Conservation (phyloP, 2,888 invertebrate species). For the Sesia bembeciformis region DNA sequence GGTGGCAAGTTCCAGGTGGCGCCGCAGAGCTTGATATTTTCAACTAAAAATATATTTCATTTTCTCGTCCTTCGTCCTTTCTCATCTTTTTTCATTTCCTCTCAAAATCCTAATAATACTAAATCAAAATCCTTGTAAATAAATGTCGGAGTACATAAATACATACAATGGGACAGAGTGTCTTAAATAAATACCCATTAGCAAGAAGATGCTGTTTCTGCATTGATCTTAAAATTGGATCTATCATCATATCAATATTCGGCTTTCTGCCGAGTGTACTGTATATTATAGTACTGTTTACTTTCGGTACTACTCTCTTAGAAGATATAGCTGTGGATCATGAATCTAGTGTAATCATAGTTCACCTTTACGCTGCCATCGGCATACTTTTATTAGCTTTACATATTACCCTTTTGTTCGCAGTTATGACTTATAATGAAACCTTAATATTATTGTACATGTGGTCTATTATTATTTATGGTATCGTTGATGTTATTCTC, state of each 20-base stretch:
- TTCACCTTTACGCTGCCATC: slow-evolving; percentile 24
- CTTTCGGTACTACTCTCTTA: slow-evolving; percentile 15
- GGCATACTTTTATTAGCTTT: slow-evolving; percentile 27
- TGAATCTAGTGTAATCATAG: slow-evolving; percentile 12
- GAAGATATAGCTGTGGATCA: slow-evolving; percentile 12
- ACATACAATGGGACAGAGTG: not conserved
- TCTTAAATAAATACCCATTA: not conserved
- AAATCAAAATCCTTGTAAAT: too few species aligned
- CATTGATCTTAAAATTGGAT: slow-evolving; percentile 28
- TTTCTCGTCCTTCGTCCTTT: too few species aligned
- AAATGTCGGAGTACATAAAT: too few species aligned
- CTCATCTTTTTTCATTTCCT: too few species aligned
- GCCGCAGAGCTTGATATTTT: too few species aligned
- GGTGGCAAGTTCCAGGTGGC: too few species aligned
- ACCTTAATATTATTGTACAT: slow-evolving; percentile 31
- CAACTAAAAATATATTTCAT: too few species aligned
- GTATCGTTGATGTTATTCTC: slow-evolving; percentile 23
- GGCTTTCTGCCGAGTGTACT: slow-evolving; percentile 25
- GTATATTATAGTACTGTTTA: slow-evolving; percentile 11
- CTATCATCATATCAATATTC: slow-evolving; percentile 26
- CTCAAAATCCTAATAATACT: too few species aligned
- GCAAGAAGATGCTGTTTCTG: slow-evolving; percentile 27
- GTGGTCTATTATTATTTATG: slow-evolving; percentile 29
- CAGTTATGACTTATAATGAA: slow-evolving; percentile 32
- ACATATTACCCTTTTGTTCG: slow-evolving; percentile 27